Evolutionary conservation across 2,888 invertebrate species (phyloP), one percentile per base, ranked within the genome.

Genomic region (Petrolisthes manimaculis): DNA sequence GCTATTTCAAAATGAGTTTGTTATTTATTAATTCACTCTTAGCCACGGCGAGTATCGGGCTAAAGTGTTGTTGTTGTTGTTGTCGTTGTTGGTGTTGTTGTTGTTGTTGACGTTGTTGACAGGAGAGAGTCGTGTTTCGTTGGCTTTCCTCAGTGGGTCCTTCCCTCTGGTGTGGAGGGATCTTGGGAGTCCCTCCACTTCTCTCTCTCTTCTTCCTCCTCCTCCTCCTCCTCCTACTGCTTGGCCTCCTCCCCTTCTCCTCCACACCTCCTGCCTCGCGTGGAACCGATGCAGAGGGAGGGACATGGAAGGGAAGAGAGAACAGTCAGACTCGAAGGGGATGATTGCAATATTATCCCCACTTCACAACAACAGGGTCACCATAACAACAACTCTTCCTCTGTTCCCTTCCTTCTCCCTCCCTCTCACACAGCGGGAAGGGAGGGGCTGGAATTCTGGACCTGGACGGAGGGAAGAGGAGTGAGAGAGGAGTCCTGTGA

Each of bases 381-480:
- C n/a, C n/a, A n/a, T n/a, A n/a, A n/a, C n/a, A n/a, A n/a, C n/a
- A n/a, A n/a, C n/a, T 53, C 53, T 53, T 14, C 54, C 3, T 53
- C 18, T 56, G 18, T 8, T 53, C 74, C 74, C 55, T 74, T 75
- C 75, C 9, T 37, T 55, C n/a, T 75, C 55, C 56, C 75, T n/a
- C 53, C 77, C n/a, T 75, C 24, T 86, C 86, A 86, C 77, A 86
- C 86, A 6, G 82, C 86, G 9, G 86, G 82, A 12, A 86, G 86
- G 55, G 86, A 77, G 4, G 86, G 86, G 24, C 82, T 82, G 61
- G 86, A 67, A 69, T 83, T 86, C 80, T 86, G 86, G 81, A 86
- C 74, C 82, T 86, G 86, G 53, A 86, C 86, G 51, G 87, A 80
- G n/a, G 87, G 87, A 77, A 87, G 71, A 12, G 87, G 87, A 24